Conservation (phyloP, 1,140 invertebrate species). For the Dendroctonus ponderosae region DNA sequence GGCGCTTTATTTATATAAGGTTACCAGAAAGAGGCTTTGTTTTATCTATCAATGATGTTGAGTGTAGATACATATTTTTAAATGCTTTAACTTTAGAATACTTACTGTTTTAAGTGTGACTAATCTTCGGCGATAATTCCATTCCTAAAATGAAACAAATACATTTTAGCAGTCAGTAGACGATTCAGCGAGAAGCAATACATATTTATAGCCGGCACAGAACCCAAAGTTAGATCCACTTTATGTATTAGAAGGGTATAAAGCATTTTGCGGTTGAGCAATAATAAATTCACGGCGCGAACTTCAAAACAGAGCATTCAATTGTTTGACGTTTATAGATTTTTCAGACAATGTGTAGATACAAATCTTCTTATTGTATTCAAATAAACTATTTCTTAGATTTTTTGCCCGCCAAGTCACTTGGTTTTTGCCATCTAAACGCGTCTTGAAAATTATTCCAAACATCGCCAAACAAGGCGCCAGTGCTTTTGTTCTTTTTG, state of each 20-base stretch:
- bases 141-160: no score
- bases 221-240: conserved; percentile 15
- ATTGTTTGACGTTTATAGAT: conserved; percentile 28
- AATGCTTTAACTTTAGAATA: no score
- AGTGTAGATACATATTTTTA: no score
- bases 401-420: conserved; percentile 20
- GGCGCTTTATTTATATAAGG: no score
- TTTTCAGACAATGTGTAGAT: conserved; percentile 31
- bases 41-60: no score
- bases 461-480: conserved; percentile 7
- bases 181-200: conserved; percentile 4
- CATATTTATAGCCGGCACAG: not conserved
- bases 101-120: no score
- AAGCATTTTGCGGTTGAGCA: conserved; percentile 17
- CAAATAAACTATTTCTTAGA: conserved; percentile 31
- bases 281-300: conserved; percentile 19
- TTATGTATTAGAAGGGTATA: conserved; percentile 11
- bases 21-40: no score
- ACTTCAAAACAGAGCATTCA: conserved; percentile 15
- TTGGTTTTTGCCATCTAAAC: conserved; percentile 17
- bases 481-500: not conserved
- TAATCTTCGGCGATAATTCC: no score
- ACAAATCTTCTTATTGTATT: conserved; percentile 32
- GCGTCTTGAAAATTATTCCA: conserved; percentile 24
- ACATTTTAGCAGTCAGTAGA: not conserved